These are phyloP conservation scores for Orthosia cruda DNA, from an alignment of 2,888 invertebrate species.

Conservation along the genomic window DNA sequence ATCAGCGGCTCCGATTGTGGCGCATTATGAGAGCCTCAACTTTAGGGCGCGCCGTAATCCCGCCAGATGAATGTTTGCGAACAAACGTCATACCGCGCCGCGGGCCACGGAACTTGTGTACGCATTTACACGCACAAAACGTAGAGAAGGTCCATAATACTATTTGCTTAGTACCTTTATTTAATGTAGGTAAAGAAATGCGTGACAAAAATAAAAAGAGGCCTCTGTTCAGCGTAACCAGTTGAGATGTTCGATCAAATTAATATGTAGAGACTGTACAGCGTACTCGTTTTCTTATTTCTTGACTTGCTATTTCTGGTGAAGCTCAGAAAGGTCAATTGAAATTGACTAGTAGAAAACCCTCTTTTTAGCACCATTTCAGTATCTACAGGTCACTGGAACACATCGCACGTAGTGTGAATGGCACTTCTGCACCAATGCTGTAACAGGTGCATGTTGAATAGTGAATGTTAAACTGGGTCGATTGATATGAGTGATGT, in stretches of 20 bases:
- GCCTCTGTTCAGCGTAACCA: not conserved
- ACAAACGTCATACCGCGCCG: slow-evolving; percentile 36
- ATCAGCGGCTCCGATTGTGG: slow-evolving; percentile 28
- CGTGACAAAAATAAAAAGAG: not conserved
- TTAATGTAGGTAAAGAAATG: too few species aligned
- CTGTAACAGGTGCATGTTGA: not conserved
- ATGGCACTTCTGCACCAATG: slow-evolving; percentile 8
- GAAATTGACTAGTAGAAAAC: not conserved
- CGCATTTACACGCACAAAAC: not conserved
- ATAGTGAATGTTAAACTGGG: slow-evolving; percentile 19
- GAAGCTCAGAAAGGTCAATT: too few species aligned
- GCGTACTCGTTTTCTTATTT: too few species aligned
- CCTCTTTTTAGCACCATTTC: not conserved
- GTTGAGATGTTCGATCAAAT: not conserved
- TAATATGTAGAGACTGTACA: too few species aligned
- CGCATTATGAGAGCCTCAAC: slow-evolving; percentile 28
- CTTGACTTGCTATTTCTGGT: too few species aligned
- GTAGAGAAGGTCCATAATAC: slow-evolving; percentile 9
- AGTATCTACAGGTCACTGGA: not conserved
- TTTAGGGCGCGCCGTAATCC: slow-evolving; percentile 49
- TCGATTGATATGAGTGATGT: slow-evolving; percentile 18
- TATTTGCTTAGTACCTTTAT: not conserved
- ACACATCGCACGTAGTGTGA: not conserved
- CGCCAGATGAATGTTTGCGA: slow-evolving; percentile 63
- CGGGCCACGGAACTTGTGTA: slow-evolving; percentile 13